Evolutionary conservation across 1,140 invertebrate genomes (phyloP), one percentile per base, ranked within the genome.

Genomic region (Ostrea edulis): DNA sequence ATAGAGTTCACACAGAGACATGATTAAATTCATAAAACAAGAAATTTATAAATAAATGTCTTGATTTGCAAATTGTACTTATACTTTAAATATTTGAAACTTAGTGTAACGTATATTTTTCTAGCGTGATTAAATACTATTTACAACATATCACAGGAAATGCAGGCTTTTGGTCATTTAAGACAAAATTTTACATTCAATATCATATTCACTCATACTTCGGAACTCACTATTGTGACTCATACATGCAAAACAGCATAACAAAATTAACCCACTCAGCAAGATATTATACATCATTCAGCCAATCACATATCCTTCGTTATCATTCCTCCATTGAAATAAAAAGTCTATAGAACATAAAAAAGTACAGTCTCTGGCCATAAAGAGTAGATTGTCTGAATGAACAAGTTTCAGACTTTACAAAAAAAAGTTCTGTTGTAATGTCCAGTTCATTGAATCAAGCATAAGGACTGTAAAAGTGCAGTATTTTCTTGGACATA

Each of bases 81-180:
- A n/a, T n/a, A 44, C 35, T 62, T 14, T 62, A 62, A 62, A 20
- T 20, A 62, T n/a, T 20, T 62, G 55, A 62, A 62, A 62, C 55
- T 62, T 20, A 62, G n/a, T 62, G 14, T 62, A 62, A n/a, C 7
- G 14, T 62, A 44, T 44, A 44, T 44, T 44, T 44, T 17, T 62
- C 55, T 62, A n/a, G 20, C n/a, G 17, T 62, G 55, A n/a, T n/a
- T 62, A 62, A 62, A 17, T 62, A 62, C 17, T 77, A 77, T 44
- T 77, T 77, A 77, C 68, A 77, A 17, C 68, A 29, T 77, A 77
- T 77, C 68, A 77, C 29, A 77, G 68, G 22, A 77, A 77, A 77
- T 77, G 68, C 68, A 77, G 68, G 68, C 68, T 29, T 77, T 25
- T 77, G 25, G 68, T 62, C 55, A 62, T 62, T 62, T 20, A 62